Evolutionary conservation across 2,797 vertebrate species (phyloP).

Genomic region (Poeciliopsis paucimaculata): DNA sequence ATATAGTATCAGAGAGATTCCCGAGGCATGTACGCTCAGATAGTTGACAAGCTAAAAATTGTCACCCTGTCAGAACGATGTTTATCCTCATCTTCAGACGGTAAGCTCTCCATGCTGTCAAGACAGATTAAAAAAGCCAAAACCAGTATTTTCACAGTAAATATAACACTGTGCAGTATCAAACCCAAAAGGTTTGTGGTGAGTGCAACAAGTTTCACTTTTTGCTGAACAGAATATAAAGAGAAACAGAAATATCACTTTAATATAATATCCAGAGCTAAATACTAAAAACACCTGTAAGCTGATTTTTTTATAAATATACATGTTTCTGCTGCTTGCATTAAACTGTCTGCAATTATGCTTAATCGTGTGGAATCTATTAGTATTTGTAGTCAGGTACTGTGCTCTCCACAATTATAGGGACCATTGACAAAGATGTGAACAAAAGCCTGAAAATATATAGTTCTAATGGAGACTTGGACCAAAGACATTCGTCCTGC

Average conservation of each 20-base stretch:
- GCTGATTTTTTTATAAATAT: background rate
- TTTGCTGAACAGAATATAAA: slow-evolving; percentile 13
- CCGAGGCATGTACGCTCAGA: slow-evolving; percentile 18
- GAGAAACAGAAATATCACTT: background rate
- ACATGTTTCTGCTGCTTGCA: background rate
- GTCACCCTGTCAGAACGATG: slow-evolving; percentile 25
- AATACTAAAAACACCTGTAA: background rate
- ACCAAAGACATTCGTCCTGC: background rate
- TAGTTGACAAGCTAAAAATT: background rate
- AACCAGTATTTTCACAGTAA: slow-evolving; percentile 29
- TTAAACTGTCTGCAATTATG: background rate
- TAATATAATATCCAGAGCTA: background rate
- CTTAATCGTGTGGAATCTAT: background rate
- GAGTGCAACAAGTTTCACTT: slow-evolving; percentile 12
- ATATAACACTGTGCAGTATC: slow-evolving; percentile 13
- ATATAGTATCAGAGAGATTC: slow-evolving; percentile 10
- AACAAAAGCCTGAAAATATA: background rate
- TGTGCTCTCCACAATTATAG: background rate
- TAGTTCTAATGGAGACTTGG: background rate
- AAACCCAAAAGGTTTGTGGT: slow-evolving; percentile 1
- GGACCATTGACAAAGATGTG: background rate
- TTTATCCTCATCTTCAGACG: slow-evolving; percentile 20
- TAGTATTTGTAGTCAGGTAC: background rate
- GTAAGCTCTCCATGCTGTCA: slow-evolving; percentile 36
- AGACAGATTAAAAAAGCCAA: slow-evolving; percentile 22